phyloP scores from a whole-genome alignment of 2,113 vertebrate genomes.

The Salvelinus fontinalis region DNA sequence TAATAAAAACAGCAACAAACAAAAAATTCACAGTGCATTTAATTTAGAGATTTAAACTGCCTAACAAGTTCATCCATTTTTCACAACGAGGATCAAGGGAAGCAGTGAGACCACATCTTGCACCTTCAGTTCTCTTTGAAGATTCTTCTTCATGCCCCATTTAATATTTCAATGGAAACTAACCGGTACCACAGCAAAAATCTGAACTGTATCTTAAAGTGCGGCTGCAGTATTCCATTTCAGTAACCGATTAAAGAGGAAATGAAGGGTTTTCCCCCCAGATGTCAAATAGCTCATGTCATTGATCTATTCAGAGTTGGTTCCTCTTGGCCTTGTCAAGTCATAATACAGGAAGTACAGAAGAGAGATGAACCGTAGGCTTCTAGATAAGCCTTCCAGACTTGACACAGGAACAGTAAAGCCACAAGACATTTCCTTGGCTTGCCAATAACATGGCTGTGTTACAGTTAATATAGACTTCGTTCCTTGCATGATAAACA shows the following conservation, averaged over 20 bases:
- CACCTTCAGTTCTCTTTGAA: not conserved
- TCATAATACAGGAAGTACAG: not conserved
- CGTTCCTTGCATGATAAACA: slow-evolving; percentile 24
- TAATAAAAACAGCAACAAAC: too few species aligned
- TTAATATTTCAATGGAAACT: slow-evolving; percentile 5
- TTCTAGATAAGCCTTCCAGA: not conserved
- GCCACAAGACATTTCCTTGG: not conserved
- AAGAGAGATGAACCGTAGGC: not conserved
- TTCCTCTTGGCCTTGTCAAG: not conserved
- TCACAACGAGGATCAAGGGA: not conserved
- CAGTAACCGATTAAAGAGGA: not conserved
- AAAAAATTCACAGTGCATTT: slow-evolving; percentile 61
- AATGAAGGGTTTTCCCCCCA: not conserved
- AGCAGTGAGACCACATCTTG: not conserved
- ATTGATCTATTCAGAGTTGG: not conserved
- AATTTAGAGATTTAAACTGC: slow-evolving; percentile 40
- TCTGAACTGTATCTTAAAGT: slow-evolving; percentile 12
- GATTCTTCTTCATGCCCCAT: not conserved
- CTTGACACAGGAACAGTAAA: too few species aligned
- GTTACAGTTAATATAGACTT: not conserved
- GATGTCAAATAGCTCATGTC: slow-evolving; percentile 1
- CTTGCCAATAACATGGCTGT: slow-evolving; percentile 9
- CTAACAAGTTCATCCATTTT: not conserved
- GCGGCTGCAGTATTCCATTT: slow-evolving; percentile 6
- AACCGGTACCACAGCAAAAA: not conserved